Evolutionary conservation across 1,140 invertebrate genomes (phyloP).

Genomic region (Heliconius hermathena): DNA sequence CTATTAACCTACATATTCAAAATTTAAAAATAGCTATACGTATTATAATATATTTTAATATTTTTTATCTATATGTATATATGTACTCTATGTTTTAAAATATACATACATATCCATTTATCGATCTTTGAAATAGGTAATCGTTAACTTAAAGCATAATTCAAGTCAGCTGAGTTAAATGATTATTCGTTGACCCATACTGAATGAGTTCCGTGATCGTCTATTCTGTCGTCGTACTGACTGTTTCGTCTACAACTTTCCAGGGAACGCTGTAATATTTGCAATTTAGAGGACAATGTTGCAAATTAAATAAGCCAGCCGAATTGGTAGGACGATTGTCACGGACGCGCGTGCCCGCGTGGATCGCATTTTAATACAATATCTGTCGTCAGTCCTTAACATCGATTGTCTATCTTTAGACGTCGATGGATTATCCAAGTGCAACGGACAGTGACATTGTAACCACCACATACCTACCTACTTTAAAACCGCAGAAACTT

Average conservation of each 20-base stretch:
- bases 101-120: too few species aligned
- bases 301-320: slow-evolving; percentile 60
- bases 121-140: too few species aligned
- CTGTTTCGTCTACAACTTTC: slow-evolving; percentile 52
- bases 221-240: slow-evolving; percentile 53
- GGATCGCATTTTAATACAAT: slow-evolving; percentile 45
- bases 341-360: slow-evolving; percentile 49
- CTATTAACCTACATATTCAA: too few species aligned
- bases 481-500: slow-evolving; percentile 27
- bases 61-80: too few species aligned
- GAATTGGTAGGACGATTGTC: slow-evolving; percentile 60
- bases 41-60: too few species aligned
- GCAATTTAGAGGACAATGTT: slow-evolving; percentile 64
- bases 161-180: not conserved
- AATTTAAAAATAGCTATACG: too few species aligned
- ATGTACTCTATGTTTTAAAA: too few species aligned
- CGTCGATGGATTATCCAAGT: slow-evolving; percentile 27
- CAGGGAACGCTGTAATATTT: slow-evolving; percentile 46
- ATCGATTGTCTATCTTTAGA: slow-evolving; percentile 17
- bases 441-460: slow-evolving; percentile 30
- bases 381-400: slow-evolving; percentile 14
- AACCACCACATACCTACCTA: slow-evolving; percentile 17
- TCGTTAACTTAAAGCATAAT: not conserved
- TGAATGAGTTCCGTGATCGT: slow-evolving; percentile 34
- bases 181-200: slow-evolving; percentile 10